Evolutionary conservation across 2,888 invertebrate species (phyloP).

Genomic region (Nomada ferruginata): DNA sequence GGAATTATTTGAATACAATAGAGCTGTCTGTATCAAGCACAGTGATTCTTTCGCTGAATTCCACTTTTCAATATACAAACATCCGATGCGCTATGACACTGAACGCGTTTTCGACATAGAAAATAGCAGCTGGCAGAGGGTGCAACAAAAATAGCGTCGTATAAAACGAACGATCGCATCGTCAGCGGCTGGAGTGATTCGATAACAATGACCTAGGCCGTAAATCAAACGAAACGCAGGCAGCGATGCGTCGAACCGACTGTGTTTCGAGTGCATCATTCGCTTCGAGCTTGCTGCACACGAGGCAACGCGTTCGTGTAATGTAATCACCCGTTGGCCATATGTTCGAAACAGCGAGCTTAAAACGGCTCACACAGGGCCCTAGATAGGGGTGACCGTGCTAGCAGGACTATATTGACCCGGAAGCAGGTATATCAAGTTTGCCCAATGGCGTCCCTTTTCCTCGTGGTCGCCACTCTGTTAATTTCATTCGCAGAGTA

Average conservation of each 20-base stretch:
- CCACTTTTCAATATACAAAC: neutral
- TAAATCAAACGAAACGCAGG: slow-evolving; percentile 53
- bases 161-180: slow-evolving; percentile 38
- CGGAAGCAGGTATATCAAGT: slow-evolving; percentile 64
- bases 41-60: neutral
- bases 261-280: slow-evolving; percentile 28
- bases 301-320: slow-evolving; percentile 25
- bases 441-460: slow-evolving; percentile 63
- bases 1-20: too few species aligned
- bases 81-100: neutral
- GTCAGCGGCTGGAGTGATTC: slow-evolving; percentile 38
- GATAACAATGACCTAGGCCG: slow-evolving; percentile 49
- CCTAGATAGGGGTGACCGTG: slow-evolving; percentile 23
- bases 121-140: neutral
- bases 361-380: slow-evolving; percentile 50
- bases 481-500: slow-evolving; percentile 62
- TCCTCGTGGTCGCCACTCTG: slow-evolving; percentile 61
- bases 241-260: slow-evolving; percentile 10
- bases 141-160: slow-evolving; percentile 13
- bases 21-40: neutral
- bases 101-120: slow-evolving; percentile 9
- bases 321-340: slow-evolving; percentile 54
- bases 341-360: slow-evolving; percentile 56
- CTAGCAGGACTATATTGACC: slow-evolving; percentile 45
- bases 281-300: neutral